These are phyloP conservation scores for Pandion haliaetus DNA, from an alignment of 2,113 vertebrate genomes.

Conservation along the genomic window DNA sequence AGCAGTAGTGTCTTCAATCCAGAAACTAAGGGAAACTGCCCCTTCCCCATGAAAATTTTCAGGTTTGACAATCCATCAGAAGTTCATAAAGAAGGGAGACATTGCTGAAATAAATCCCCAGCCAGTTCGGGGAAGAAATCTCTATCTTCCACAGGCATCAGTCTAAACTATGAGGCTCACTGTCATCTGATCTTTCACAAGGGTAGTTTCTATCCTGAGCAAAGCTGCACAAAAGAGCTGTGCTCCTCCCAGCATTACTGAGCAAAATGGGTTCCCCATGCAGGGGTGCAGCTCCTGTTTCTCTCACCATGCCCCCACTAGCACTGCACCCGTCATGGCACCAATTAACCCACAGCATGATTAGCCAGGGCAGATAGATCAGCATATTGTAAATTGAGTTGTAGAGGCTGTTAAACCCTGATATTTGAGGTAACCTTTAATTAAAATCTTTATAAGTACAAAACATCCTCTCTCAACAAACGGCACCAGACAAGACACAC, in stretches of 20 bases:
- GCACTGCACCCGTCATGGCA: background rate
- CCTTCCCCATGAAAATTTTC: background rate
- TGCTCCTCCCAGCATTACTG: fast-evolving
- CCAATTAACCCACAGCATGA: background rate
- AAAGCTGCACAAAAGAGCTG: background rate
- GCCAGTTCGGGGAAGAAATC: fast-evolving
- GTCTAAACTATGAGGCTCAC: background rate
- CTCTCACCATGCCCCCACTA: background rate
- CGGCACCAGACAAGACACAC: background rate
- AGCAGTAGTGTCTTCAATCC: background rate
- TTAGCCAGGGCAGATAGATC: background rate
- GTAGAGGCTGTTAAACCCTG: background rate
- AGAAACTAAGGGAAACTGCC: background rate
- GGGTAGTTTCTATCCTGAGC: background rate
- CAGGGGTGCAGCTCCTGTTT: fast-evolving
- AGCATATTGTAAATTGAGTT: background rate
- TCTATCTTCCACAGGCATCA: background rate
- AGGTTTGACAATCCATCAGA: background rate
- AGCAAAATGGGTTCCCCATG: background rate
- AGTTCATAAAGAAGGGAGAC: background rate
- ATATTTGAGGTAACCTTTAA: background rate
- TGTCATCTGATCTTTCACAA: background rate
- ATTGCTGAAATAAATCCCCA: background rate
- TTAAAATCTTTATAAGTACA: background rate
- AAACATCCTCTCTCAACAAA: background rate